Evolutionary conservation across 2,888 invertebrate genomes (phyloP).

Genomic region (Tenthredo distinguenda): DNA sequence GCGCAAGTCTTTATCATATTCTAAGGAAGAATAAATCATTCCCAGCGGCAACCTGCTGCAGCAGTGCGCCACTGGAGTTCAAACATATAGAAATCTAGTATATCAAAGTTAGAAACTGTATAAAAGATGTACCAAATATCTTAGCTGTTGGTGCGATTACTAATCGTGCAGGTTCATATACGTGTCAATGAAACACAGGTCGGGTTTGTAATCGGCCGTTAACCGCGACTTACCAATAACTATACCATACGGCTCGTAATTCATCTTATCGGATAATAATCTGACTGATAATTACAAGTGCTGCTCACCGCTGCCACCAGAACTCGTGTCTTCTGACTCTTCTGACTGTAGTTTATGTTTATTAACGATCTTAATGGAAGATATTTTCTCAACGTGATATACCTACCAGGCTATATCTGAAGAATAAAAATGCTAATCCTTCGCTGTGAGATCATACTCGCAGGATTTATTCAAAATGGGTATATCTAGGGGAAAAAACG

Average conservation of each 20-base stretch:
- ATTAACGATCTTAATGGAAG: slow-evolving; percentile 19
- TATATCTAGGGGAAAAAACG: neutral
- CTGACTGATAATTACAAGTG: slow-evolving; percentile 66
- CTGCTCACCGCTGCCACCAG: slow-evolving; percentile 47
- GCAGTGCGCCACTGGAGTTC: slow-evolving; percentile 28
- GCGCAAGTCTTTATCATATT: slow-evolving; percentile 68
- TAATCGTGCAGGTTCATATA: neutral
- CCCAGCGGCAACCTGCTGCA: slow-evolving; percentile 6
- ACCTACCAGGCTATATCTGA: neutral
- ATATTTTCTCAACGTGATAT: slow-evolving; percentile 14
- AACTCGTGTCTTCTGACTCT: slow-evolving; percentile 53
- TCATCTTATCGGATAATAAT: slow-evolving; percentile 66
- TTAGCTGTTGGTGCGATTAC: neutral
- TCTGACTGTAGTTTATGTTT: slow-evolving; percentile 30
- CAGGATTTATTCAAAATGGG: neutral
- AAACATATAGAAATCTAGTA: neutral
- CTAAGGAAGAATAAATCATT: slow-evolving; percentile 66
- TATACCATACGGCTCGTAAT: slow-evolving; percentile 57
- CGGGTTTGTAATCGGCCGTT: neutral
- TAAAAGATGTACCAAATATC: neutral
- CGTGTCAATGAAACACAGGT: slow-evolving; percentile 16
- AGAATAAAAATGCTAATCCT: slow-evolving; percentile 37
- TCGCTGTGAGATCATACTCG: slow-evolving; percentile 21
- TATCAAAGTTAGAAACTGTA: neutral
- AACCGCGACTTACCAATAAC: slow-evolving; percentile 7